Evolutionary conservation across 2,888 invertebrate species (phyloP).

Genomic region (Dynastes hyllus): DNA sequence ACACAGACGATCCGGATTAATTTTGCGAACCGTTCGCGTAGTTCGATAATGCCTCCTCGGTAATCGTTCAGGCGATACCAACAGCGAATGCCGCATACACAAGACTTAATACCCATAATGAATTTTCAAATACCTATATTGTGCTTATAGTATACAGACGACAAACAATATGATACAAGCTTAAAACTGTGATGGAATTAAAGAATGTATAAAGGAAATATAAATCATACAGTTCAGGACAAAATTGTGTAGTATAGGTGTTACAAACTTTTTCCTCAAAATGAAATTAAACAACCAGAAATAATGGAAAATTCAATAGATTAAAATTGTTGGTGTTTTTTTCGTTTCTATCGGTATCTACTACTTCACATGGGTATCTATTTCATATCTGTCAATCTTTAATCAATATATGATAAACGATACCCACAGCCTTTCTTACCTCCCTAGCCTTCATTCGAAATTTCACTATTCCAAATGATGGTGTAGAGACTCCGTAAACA

Average conservation of each 20-base stretch:
- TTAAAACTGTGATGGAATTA: constrained; percentile 40
- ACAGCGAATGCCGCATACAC: constrained; percentile 4
- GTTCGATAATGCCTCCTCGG: constrained; percentile 31
- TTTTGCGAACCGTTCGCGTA: constrained; percentile 22
- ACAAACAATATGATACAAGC: neutral
- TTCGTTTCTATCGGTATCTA: no score
- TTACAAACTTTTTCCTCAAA: neutral
- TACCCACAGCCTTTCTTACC: no score
- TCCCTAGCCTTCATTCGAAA: no score
- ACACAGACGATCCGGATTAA: constrained; percentile 28
- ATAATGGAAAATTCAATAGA: neutral
- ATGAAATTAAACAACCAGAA: no score
- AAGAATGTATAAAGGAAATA: neutral
- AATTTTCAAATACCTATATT: constrained; percentile 40
- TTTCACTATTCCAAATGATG: no score
- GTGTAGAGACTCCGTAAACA: no score
- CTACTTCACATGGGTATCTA: no score
- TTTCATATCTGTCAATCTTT: no score
- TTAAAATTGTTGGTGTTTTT: no score
- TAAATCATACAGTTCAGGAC: neutral
- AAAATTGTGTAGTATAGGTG: neutral
- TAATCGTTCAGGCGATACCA: neutral
- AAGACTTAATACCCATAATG: constrained; percentile 39
- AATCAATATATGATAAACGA: no score
- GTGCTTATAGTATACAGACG: neutral